Evolutionary conservation across 1,140 invertebrate species (phyloP).

Genomic region (Steinernema khuongi): DNA sequence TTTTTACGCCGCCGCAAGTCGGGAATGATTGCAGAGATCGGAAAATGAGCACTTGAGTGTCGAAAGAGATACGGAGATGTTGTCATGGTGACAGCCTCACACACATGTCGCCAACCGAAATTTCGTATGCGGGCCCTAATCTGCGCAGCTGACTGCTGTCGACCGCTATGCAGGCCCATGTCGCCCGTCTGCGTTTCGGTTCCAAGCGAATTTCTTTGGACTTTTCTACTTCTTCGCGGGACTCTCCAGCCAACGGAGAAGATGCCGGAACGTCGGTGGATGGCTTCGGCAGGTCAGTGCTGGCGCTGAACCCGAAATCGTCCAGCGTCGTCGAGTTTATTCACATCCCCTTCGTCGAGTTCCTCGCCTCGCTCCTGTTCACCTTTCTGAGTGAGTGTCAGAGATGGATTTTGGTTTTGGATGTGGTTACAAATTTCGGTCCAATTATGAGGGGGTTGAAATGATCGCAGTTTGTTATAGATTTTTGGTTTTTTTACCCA

Average conservation of each 20-base stretch:
- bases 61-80: background rate
- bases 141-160: background rate
- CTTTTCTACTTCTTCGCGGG: background rate
- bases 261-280: background rate
- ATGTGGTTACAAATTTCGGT: slow-evolving; percentile 13
- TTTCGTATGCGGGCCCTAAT: slow-evolving; percentile 10
- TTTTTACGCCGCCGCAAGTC: too few species aligned
- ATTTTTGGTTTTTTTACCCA: too few species aligned
- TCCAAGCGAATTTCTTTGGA: background rate
- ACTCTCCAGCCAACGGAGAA: background rate
- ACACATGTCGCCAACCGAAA: background rate
- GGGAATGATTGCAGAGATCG: background rate
- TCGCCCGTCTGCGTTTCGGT: background rate
- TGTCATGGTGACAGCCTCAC: slow-evolving; percentile 7
- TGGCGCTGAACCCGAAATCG: background rate
- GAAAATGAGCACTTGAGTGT: background rate
- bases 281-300: background rate
- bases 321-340: slow-evolving; percentile 25
- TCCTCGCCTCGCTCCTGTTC: slow-evolving; percentile 23
- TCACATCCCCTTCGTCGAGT: slow-evolving; percentile 26
- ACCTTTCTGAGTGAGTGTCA: slow-evolving; percentile 31
- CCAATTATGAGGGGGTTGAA: too few species aligned
- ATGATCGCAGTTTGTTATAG: too few species aligned
- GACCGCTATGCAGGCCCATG: background rate
- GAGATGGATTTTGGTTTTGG: too few species aligned